phyloP scores from a whole-genome alignment of 2,113 vertebrate species.

The Engraulis encrasicolus region DNA sequence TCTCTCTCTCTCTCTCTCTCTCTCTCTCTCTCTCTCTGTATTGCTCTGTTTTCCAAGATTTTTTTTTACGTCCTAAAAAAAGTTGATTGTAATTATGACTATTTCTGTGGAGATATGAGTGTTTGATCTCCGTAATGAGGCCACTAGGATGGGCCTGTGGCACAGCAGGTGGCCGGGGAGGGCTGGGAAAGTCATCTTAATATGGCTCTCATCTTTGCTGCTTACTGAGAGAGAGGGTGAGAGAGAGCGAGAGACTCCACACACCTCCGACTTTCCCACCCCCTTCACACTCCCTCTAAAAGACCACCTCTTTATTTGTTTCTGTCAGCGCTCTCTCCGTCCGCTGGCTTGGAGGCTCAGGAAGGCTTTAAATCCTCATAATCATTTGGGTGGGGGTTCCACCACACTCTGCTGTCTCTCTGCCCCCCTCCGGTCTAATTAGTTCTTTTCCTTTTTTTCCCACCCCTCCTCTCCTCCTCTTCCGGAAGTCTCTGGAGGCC shows the following conservation, averaged over 20 bases:
- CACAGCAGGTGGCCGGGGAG: slow-evolving; percentile 36
- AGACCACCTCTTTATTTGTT: neutral
- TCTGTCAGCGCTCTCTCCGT: neutral
- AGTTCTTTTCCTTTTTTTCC: neutral
- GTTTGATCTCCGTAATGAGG: slow-evolving; percentile 56
- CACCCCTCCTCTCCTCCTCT: neutral
- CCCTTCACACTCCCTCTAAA: neutral
- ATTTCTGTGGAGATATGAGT: slow-evolving; percentile 48
- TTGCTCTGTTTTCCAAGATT: slow-evolving; percentile 22
- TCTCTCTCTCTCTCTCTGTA: neutral
- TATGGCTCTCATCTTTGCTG: neutral
- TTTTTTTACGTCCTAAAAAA: neutral
- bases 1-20: neutral
- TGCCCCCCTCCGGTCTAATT: slow-evolving; percentile 34
- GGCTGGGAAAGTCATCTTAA: slow-evolving; percentile 39
- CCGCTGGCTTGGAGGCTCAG: slow-evolving; percentile 6
- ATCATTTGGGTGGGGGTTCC: neutral
- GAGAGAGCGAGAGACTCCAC: too few relatives aligned
- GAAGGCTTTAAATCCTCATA: slow-evolving; percentile 16
- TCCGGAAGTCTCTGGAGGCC: neutral
- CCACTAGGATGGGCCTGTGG: slow-evolving; percentile 52
- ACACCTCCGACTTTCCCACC: neutral
- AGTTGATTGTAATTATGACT: slow-evolving; percentile 41
- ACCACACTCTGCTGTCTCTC: slow-evolving; percentile 9
- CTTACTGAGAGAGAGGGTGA: too few relatives aligned